These are phyloP conservation scores for Eidolon helvum DNA, from an alignment of 2,113 vertebrate species.

Conservation along the genomic window DNA sequence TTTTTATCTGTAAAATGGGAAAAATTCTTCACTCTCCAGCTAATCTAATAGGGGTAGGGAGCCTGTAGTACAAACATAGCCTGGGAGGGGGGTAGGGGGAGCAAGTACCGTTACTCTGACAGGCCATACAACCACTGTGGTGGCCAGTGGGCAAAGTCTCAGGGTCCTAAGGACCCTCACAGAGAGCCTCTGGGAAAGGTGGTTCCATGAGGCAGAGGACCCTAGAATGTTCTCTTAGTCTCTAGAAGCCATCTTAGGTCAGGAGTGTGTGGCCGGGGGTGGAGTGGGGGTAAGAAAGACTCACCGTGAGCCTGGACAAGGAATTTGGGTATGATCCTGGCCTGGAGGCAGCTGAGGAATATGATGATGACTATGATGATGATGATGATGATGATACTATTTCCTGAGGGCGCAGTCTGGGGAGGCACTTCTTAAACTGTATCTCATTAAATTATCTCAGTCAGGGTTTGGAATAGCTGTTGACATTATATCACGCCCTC, in stretches of 20 bases:
- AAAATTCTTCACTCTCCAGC: neutral
- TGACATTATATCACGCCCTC: neutral
- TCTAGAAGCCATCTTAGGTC: neutral
- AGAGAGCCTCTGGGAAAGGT: neutral
- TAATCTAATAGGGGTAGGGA: neutral
- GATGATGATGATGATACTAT: no score
- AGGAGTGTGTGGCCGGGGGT: no score
- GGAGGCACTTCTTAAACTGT: neutral
- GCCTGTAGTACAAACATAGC: neutral
- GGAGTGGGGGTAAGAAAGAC: no score
- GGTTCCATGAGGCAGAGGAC: neutral
- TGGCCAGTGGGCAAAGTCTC: neutral
- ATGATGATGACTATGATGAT: neutral
- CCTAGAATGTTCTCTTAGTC: neutral
- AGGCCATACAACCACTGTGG: neutral
- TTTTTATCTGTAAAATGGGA: neutral
- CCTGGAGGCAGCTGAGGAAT: neutral
- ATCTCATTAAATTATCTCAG: neutral
- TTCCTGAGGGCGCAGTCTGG: neutral
- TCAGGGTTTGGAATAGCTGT: neutral
- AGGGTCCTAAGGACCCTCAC: neutral
- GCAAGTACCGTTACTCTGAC: neutral
- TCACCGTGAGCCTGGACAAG: no score
- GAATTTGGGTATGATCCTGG: neutral
- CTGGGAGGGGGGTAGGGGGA: neutral